phyloP scores from a whole-genome alignment of 92 coral and sea anemone species.

The Palythoa heliodiscus region DNA sequence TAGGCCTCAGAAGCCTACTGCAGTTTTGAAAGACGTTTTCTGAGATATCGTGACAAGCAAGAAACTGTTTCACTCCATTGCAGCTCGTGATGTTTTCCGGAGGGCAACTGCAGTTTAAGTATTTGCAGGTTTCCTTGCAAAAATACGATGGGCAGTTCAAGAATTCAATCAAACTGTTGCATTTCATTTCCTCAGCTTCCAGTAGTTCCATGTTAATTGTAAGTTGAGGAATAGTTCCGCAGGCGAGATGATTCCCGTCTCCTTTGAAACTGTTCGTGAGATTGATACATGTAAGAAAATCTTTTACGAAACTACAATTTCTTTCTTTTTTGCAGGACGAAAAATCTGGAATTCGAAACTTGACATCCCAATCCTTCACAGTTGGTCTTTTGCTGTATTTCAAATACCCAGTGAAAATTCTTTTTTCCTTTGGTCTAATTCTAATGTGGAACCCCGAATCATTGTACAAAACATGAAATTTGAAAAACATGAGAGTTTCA shows the following conservation, averaged over 20 bases:
- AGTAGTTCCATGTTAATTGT: not conserved
- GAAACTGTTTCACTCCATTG: conserved; percentile 3
- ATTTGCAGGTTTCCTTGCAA: not conserved
- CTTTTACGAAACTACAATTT: conserved; percentile 25
- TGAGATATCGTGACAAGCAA: not conserved
- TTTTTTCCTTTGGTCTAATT: conserved; percentile 9
- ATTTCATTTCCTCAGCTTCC: not conserved
- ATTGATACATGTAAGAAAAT: conserved; percentile 28
- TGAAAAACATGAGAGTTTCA: conserved; percentile 37
- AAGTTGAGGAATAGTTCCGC: conserved; percentile 1
- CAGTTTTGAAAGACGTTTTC: conserved; percentile 19
- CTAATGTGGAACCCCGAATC: conserved; percentile 47
- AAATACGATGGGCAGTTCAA: not conserved
- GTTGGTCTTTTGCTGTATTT: conserved; percentile 13
- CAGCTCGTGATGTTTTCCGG: not conserved
- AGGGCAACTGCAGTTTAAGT: not conserved
- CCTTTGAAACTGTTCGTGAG: not conserved
- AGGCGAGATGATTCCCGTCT: not conserved
- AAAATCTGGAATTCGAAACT: conserved; percentile 34
- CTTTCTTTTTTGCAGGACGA: conserved; percentile 5
- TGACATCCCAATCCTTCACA: not conserved
- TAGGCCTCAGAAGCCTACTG: not conserved
- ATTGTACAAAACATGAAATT: conserved; percentile 22
- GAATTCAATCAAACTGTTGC: not conserved
- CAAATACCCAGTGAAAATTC: conserved; percentile 22